These are phyloP conservation scores for Synergus itoensis DNA, from an alignment of 2,888 invertebrate genomes.

Conservation along the genomic window DNA sequence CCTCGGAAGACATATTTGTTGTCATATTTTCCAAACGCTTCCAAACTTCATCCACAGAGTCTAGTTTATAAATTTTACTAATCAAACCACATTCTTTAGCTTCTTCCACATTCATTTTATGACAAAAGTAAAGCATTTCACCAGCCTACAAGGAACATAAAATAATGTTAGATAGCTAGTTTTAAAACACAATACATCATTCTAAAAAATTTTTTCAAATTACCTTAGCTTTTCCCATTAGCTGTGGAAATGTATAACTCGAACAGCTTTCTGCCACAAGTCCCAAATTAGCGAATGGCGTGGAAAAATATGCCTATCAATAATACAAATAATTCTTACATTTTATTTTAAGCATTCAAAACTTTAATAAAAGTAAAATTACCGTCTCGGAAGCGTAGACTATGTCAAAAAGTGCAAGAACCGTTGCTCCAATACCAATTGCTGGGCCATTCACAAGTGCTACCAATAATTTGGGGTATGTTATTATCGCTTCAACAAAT, in stretches of 20 bases:
- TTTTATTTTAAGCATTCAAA: not conserved
- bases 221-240: constrained; percentile 91
- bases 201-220: constrained; percentile 21
- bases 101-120: constrained; percentile 88
- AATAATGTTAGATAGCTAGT: not conserved
- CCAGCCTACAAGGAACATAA: constrained; percentile 77
- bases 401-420: constrained; percentile 91
- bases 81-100: constrained; percentile 89
- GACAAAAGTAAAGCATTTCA: constrained; percentile 84
- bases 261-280: constrained; percentile 95
- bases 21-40: constrained; percentile 57
- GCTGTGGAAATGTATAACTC: constrained; percentile 89
- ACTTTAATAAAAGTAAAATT: constrained; percentile 51
- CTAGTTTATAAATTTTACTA: constrained; percentile 86
- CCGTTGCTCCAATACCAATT: constrained; percentile 93
- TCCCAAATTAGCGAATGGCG: constrained; percentile 92
- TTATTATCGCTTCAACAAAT: constrained; percentile 88
- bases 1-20: constrained; percentile 61
- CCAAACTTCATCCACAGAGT: constrained; percentile 79
- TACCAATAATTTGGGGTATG: constrained; percentile 92
- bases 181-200: constrained; percentile 47
- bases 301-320: constrained; percentile 89
- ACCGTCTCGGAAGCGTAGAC: constrained; percentile 93
- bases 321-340: not conserved
- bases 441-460: constrained; percentile 96